Evolutionary conservation across 2,113 vertebrate species (phyloP), one percentile per base, ranked within the genome.

Genomic region (Gadus macrocephalus): DNA sequence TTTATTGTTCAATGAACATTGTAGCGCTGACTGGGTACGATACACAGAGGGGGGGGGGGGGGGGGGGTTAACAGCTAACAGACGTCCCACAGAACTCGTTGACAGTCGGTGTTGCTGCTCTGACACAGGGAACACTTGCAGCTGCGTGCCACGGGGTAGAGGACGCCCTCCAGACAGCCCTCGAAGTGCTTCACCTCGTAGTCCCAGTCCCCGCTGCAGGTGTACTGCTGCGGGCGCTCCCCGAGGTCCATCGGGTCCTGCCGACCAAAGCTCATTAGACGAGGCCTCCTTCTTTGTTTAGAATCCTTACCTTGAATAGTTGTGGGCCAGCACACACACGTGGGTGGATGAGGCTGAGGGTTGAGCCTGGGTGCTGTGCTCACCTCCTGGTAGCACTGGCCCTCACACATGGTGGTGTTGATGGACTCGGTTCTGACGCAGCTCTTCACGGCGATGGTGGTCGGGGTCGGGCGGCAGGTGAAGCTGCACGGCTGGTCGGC

Each of bases 301-400:
- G 1, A 35, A 35, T 35, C 6, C 31, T 35, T 7, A 35, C 31
- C 31, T 35, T 35, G 31, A 35, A 35, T 35, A 4, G 4, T 35
- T 35, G 4, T 35, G 31, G 4, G 31, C 6, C 31, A 4, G 58
- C 7, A 62, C 16, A 53, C 20, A 20, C 20, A 20, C 20, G 20
- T 20, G 20, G 1, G 20, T 20, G 20, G 20, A 20, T 20, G 20
- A 20, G 20, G 20, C 20, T 20, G 20, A 20, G 20, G 20, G 20
- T 20, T 20, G 20, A 20, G 20, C 20, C 20, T 20, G 20, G 20
- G 22, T 8, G 14, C n/a, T 61, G 3, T 28, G 16, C 12, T 9
- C 77, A 98, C 96, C 95, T 87, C 70, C 1, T 92, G 91, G 63
- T 81, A 87, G 83, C 96, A 99, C 71, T 92, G 90, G 60, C 97